Base-by-base conservation (phyloP, 1,140 invertebrate species). In the Cryptotermes secundus region DNA sequence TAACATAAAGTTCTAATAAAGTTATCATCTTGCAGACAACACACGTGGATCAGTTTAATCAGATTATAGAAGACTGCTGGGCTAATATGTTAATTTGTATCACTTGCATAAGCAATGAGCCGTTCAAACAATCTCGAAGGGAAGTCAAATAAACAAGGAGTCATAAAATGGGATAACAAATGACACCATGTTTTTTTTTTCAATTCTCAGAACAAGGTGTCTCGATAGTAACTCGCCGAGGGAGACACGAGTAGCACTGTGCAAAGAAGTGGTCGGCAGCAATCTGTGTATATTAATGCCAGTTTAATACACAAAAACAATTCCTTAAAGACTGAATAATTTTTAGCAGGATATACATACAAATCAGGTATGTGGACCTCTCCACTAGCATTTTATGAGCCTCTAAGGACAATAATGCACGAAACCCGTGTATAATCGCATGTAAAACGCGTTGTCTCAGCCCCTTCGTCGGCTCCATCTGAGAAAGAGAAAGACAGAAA, bases 111-210 rank as follows among this genome's bases (percentile, higher is more conserved):
- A 19, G 45, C 45, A 49, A 49, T 49, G 45, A 14, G 22, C 45
- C 45, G 45, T 49, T 22, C 4, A 49, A 49, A 49, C 16, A 49
- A 22, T 49, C 45, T 49, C 14, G 12, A 49, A 49, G 12, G 19
- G 3, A 19, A 49, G 45, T 49, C 22, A 9, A 72, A 72, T n/a
- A n/a, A 72, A 31, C 6, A 59, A 65, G 26, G n/a, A 31, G n/a
- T 72, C 6, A 31, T 72, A 72, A 72, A 72, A 72, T 72, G 59
- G n/a, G n/a, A 72, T n/a, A 72, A 72, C 59, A 72, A 72, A 72
- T 72, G 59, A 26, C 26, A 7, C 59, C 26, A 31, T 1, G 59
- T 6, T 31, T 26, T 72, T 31, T 26, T 72, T n/a, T 72, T 4
- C n/a, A 72, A 72, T 14, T 31, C n/a, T 10, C n/a, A 26, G 53